Conservation (phyloP, 2,888 invertebrate species). For the Nemurella pictetii region DNA sequence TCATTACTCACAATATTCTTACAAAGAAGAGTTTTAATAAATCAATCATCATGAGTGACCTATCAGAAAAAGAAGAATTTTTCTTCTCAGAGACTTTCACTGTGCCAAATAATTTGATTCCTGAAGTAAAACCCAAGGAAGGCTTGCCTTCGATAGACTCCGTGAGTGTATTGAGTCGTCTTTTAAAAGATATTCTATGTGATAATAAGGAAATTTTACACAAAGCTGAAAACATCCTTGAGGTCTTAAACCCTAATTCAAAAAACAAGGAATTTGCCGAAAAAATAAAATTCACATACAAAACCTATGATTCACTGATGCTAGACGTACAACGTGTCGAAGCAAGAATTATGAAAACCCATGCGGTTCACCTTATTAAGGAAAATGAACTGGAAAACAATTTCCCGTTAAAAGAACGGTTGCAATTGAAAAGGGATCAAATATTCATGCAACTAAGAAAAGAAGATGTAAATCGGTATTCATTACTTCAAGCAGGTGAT, state of each 20-base stretch:
- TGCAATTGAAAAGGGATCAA: not conserved
- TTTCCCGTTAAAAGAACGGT: not conserved
- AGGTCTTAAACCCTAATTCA: not conserved
- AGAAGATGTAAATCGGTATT: not conserved
- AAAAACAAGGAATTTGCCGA: not conserved
- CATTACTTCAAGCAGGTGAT: not conserved
- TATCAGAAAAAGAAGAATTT: not conserved
- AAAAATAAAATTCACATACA: not conserved
- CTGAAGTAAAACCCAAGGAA: not conserved
- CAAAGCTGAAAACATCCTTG: not conserved
- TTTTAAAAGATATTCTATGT: not conserved
- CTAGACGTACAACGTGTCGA: conserved; percentile 45
- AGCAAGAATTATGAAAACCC: conserved; percentile 46
- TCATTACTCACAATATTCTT: no score
- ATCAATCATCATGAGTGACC: not conserved
- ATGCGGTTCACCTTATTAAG: conserved; percentile 46
- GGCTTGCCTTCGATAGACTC: not conserved
- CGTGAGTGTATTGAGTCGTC: not conserved
- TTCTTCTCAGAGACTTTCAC: not conserved
- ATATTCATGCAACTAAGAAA: not conserved
- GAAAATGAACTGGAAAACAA: conserved; percentile 38
- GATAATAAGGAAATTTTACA: not conserved
- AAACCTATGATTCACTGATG: conserved; percentile 26
- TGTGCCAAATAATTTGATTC: not conserved
- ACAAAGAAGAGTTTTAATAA: no score